Evolutionary conservation across 2,797 vertebrate genomes (phyloP).

Genomic region (Hemibagrus guttatus): DNA sequence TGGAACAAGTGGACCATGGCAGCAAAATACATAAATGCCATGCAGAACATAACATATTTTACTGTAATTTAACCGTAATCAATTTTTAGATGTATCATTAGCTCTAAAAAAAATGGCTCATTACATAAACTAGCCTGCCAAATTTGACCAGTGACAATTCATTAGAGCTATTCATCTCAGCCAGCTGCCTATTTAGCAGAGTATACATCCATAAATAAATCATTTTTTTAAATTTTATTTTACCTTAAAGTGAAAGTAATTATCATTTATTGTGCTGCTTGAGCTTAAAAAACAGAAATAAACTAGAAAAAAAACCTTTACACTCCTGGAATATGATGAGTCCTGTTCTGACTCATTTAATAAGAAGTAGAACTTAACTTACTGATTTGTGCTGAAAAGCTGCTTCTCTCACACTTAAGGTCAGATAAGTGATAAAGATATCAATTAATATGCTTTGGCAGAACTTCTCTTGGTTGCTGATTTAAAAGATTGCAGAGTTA

Average conservation of each 20-base stretch:
- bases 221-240: no score
- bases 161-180: slow-evolving; percentile 13
- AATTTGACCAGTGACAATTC: not conserved
- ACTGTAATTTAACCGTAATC: not conserved
- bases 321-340: not conserved
- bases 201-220: not conserved
- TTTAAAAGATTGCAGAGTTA: slow-evolving; percentile 13
- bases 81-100: not conserved
- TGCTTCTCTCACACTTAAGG: not conserved
- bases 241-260: no score
- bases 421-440: slow-evolving; percentile 22
- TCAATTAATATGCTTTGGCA: not conserved
- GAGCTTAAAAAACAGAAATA: not conserved
- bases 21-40: not conserved
- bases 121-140: not conserved
- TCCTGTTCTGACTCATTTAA: not conserved
- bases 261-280: not conserved
- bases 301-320: not conserved
- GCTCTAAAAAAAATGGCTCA: not conserved
- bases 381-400: slow-evolving; percentile 18
- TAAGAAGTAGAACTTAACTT: not conserved
- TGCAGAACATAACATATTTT: not conserved
- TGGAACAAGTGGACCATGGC: not conserved
- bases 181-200: not conserved
- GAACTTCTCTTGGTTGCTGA: not conserved